Conservation (phyloP, 2,888 invertebrate species). For the Drosophila multiciliata region DNA sequence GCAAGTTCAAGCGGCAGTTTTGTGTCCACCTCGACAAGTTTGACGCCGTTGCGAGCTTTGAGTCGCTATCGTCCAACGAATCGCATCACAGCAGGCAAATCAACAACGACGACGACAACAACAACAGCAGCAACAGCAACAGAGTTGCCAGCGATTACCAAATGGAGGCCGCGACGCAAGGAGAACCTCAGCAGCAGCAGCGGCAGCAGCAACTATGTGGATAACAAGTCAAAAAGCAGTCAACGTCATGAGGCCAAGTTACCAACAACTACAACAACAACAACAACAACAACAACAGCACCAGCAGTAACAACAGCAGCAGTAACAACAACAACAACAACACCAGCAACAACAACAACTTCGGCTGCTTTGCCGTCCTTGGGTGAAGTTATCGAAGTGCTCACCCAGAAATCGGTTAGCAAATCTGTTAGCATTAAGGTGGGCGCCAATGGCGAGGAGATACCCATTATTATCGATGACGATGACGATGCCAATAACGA, state of each 20-base stretch:
- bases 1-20: slow-evolving; percentile 49
- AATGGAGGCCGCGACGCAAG: slow-evolving; percentile 83
- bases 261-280: background rate
- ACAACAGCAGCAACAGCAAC: slow-evolving; percentile 65
- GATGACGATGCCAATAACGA: background rate
- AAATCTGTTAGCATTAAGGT: slow-evolving; percentile 86
- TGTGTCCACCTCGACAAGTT: slow-evolving; percentile 70
- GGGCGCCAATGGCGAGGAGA: slow-evolving; percentile 84
- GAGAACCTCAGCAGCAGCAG: slow-evolving; percentile 28
- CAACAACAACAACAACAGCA: background rate
- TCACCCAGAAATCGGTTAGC: slow-evolving; percentile 86
- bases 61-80: slow-evolving; percentile 69
- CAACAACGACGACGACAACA: slow-evolving; percentile 58
- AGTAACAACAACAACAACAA: background rate
- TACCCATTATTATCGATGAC: slow-evolving; percentile 79
- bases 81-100: slow-evolving; percentile 54
- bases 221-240: slow-evolving; percentile 65
- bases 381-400: slow-evolving; percentile 72
- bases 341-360: background rate
- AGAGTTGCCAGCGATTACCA: slow-evolving; percentile 76
- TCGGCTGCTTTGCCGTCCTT: background rate
- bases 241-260: slow-evolving; percentile 62
- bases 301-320: background rate
- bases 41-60: slow-evolving; percentile 63
- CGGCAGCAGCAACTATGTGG: slow-evolving; percentile 31